phyloP scores from a whole-genome alignment of 2,888 invertebrate species.

The Caenorhabditis sulstoni region DNA sequence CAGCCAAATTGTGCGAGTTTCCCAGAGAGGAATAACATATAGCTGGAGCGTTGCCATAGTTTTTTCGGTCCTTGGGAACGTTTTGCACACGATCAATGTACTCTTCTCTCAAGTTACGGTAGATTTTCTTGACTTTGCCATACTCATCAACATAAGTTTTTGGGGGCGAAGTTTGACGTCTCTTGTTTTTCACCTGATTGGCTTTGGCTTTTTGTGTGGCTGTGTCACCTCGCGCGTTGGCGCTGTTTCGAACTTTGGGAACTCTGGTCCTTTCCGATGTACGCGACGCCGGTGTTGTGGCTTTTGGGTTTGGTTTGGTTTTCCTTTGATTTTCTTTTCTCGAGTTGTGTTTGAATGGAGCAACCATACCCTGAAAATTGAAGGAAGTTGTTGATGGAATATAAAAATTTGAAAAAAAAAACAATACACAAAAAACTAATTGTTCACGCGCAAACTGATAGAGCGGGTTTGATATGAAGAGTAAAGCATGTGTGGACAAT shows the following conservation, averaged over 20 bases:
- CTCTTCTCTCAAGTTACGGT: not conserved
- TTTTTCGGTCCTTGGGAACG: not conserved
- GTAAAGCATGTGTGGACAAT: not conserved
- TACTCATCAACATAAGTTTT: not conserved
- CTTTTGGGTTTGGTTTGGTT: too few relatives aligned
- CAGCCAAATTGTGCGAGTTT: too few relatives aligned
- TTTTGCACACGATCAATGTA: not conserved
- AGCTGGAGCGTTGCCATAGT: not conserved
- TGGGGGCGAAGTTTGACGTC: not conserved
- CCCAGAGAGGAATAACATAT: slow-evolving; percentile 25
- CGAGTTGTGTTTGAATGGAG: too few relatives aligned
- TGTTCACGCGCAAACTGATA: not conserved
- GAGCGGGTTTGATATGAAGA: not conserved
- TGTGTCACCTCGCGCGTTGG: too few relatives aligned
- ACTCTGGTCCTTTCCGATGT: too few relatives aligned
- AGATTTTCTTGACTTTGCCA: not conserved
- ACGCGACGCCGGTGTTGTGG: too few relatives aligned
- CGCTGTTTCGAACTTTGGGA: too few relatives aligned
- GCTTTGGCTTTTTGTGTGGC: not conserved
- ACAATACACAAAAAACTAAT: not conserved
- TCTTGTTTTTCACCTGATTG: slow-evolving; percentile 14
- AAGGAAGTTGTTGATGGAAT: too few relatives aligned
- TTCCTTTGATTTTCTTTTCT: too few relatives aligned
- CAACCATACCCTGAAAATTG: slow-evolving; percentile 42
- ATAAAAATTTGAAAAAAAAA: too few relatives aligned